A percentile compares a stretch with the other conserved stretches of the same genome.
phyloP scores from a whole-genome alignment of 2,113 vertebrate genomes.

The Hystrix cristata region DNA sequence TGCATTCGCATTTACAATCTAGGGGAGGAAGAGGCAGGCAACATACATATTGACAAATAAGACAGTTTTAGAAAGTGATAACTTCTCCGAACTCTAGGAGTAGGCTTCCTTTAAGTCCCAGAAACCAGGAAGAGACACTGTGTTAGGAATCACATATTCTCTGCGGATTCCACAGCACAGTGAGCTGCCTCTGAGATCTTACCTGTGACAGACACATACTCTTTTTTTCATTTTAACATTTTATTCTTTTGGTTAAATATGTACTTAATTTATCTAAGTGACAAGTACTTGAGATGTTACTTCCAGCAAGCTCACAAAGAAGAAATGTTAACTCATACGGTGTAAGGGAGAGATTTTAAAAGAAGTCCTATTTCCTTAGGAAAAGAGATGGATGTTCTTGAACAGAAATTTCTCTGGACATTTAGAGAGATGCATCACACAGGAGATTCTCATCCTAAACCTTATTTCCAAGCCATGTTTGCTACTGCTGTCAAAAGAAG shows the following conservation, averaged over 20 bases:
- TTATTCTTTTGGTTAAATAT: not conserved
- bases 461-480: not conserved
- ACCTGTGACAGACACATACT: not conserved
- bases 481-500: not conserved
- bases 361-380: slow-evolving; percentile 13
- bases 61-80: not conserved
- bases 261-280: not conserved
- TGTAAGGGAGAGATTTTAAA: not conserved
- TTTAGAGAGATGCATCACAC: not conserved
- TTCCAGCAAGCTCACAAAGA: not conserved
- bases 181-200: not conserved
- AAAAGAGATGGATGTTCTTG: not conserved
- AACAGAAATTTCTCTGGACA: not conserved
- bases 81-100: not conserved
- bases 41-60: not conserved
- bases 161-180: not conserved
- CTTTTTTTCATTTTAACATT: not conserved
- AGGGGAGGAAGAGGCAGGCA: not conserved
- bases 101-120: accelerated
- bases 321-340: not conserved
- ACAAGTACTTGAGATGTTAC: not conserved
- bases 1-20: not conserved
- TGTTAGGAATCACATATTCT: not conserved
- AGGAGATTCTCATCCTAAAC: not conserved
- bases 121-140: not conserved